phyloP scores from a whole-genome alignment of 2,797 vertebrate species.

The Rhinophrynus dorsalis region DNA sequence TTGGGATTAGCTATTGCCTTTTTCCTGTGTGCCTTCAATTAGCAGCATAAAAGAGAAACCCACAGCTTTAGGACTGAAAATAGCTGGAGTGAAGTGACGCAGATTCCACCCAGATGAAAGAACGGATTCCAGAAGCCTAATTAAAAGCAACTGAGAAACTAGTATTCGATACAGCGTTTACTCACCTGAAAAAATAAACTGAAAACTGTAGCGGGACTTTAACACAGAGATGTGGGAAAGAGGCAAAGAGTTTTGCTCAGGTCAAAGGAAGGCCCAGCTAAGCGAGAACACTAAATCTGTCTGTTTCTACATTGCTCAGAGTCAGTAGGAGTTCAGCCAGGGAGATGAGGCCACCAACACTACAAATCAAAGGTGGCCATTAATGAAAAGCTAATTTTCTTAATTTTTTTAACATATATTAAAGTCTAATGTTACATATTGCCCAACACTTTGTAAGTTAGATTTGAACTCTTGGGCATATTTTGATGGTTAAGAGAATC shows the following conservation, averaged over 20 bases:
- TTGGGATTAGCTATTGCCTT: constrained; percentile 71
- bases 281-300: constrained; percentile 65
- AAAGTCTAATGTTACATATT: background rate
- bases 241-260: constrained; percentile 63
- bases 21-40: constrained; percentile 80
- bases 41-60: constrained; percentile 74
- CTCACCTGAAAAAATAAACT: constrained; percentile 96
- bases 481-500: background rate
- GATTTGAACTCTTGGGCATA: background rate
- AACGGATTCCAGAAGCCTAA: constrained; percentile 84
- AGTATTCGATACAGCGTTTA: constrained; percentile 80
- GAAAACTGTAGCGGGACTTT: constrained; percentile 65
- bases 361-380: background rate
- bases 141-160: constrained; percentile 88
- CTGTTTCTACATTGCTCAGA: constrained; percentile 62
- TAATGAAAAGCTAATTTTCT: background rate
- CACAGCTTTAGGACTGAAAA: constrained; percentile 73
- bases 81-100: constrained; percentile 73
- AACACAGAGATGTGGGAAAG: constrained; percentile 70
- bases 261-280: constrained; percentile 73
- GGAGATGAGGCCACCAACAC: constrained; percentile 46
- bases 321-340: constrained; percentile 74
- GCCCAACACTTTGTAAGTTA: background rate
- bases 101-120: constrained; percentile 81
- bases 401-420: constrained; percentile 17